Evolutionary conservation across 2,113 vertebrate species (phyloP).

Genomic region (Nesogale talazaci): DNA sequence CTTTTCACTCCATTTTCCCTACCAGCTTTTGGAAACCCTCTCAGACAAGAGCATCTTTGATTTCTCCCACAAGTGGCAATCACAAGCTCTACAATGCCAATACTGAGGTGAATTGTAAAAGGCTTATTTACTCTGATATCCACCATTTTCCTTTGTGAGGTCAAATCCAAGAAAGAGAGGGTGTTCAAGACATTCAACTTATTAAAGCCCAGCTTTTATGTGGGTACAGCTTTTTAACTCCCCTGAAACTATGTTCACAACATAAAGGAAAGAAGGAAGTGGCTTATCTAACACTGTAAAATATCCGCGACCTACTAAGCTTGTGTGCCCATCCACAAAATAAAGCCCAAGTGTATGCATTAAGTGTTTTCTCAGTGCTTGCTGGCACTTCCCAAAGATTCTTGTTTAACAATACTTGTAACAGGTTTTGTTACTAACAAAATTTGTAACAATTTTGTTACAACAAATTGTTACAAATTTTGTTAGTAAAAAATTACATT

Average conservation of each 20-base stretch:
- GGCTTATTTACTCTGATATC: neutral
- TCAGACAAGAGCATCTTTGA: neutral
- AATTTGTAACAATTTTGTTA: no score
- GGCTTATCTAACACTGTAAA: neutral
- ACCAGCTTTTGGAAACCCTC: no score
- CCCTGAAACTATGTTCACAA: conserved; percentile 1
- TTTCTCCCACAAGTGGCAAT: conserved; percentile 7
- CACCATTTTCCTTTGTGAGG: conserved; percentile 1
- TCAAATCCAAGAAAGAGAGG: neutral
- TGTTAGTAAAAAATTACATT: no score
- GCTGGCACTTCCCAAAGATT: conserved; percentile 31
- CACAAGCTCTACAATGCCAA: conserved; percentile 8
- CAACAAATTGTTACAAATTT: no score
- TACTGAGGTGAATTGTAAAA: conserved; percentile 12
- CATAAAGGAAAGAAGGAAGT: neutral
- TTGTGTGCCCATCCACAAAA: neutral
- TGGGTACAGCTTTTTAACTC: conserved; percentile 2
- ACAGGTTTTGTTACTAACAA: no score
- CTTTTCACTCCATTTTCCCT: no score
- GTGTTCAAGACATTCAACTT: neutral
- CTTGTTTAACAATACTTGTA: neutral
- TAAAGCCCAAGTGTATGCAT: neutral
- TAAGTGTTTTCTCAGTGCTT: neutral
- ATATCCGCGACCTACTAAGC: neutral
- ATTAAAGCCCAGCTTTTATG: neutral